Conservation (phyloP, 2,113 vertebrate species). For the Chamaea fasciata region DNA sequence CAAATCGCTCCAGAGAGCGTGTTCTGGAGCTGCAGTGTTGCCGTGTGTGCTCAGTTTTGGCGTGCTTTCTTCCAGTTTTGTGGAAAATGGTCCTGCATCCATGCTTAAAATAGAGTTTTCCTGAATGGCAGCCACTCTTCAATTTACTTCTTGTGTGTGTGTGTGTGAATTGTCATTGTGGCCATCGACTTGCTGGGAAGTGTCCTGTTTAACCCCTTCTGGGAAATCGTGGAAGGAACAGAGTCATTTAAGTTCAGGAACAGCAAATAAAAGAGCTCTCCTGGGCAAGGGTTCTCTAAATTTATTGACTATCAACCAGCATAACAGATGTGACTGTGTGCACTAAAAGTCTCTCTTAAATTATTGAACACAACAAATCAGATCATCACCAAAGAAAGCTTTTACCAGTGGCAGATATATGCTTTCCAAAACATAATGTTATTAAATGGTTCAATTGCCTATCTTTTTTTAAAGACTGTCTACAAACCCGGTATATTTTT, state of each 20-base stretch:
- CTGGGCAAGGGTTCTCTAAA: neutral
- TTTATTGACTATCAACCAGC: constrained; percentile 4
- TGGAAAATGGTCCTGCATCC: neutral
- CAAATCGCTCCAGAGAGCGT: accelerated
- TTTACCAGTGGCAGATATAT: constrained; percentile 20
- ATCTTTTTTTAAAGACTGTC: neutral
- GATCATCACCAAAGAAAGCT: constrained; percentile 7
- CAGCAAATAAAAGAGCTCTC: neutral
- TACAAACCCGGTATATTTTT: neutral
- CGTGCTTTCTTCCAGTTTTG: neutral
- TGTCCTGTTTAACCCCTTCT: constrained; percentile 6
- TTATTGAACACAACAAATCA: constrained; percentile 43
- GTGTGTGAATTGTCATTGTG: neutral
- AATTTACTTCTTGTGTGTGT: neutral
- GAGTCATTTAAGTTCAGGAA: neutral
- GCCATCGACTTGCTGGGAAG: neutral
- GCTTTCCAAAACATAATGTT: neutral
- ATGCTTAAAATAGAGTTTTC: neutral
- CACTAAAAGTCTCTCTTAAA: constrained; percentile 28
- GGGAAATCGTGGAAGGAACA: neutral
- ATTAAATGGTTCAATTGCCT: neutral
- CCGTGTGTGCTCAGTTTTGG: neutral
- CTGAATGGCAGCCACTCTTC: neutral
- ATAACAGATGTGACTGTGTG: neutral
- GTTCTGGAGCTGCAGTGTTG: neutral